These are phyloP conservation scores for Drosophila fuyamai DNA, from an alignment of 1,140 invertebrate genomes.

Conservation along the genomic window DNA sequence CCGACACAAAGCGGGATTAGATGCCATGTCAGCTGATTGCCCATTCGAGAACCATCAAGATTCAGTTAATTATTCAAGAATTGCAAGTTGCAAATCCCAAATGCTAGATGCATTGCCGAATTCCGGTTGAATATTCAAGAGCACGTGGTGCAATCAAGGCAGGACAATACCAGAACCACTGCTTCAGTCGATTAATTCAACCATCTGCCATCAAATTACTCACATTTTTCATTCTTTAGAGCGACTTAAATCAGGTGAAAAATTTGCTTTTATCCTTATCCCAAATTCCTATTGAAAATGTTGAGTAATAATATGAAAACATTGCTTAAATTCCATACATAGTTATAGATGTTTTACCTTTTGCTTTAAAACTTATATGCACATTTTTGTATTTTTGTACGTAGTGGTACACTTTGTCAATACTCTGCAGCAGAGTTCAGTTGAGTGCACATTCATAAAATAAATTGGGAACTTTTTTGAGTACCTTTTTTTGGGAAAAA, in stretches of 20 bases:
- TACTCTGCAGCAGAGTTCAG: background rate
- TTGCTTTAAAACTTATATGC: background rate
- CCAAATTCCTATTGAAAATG: background rate
- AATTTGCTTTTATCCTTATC: background rate
- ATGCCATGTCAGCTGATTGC: constrained; percentile 38
- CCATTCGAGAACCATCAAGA: constrained; percentile 45
- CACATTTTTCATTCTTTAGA: background rate
- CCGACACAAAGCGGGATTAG: constrained; percentile 38
- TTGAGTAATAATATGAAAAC: background rate
- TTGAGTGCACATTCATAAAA: background rate
- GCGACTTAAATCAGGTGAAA: background rate
- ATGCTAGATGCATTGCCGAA: constrained; percentile 16
- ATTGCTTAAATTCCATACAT: background rate
- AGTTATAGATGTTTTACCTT: background rate
- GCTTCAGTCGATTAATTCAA: constrained; percentile 28
- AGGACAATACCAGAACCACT: constrained; percentile 14
- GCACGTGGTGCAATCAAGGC: constrained; percentile 43
- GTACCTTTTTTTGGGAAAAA: background rate
- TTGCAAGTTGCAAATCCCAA: constrained; percentile 7
- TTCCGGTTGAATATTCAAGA: constrained; percentile 31
- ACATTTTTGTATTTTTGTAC: background rate
- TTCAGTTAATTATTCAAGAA: constrained; percentile 47
- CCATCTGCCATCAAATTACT: background rate
- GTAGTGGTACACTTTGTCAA: background rate
- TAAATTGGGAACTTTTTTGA: background rate